Conservation (phyloP, 2,888 invertebrate genomes). For the Halictus ligatus region DNA sequence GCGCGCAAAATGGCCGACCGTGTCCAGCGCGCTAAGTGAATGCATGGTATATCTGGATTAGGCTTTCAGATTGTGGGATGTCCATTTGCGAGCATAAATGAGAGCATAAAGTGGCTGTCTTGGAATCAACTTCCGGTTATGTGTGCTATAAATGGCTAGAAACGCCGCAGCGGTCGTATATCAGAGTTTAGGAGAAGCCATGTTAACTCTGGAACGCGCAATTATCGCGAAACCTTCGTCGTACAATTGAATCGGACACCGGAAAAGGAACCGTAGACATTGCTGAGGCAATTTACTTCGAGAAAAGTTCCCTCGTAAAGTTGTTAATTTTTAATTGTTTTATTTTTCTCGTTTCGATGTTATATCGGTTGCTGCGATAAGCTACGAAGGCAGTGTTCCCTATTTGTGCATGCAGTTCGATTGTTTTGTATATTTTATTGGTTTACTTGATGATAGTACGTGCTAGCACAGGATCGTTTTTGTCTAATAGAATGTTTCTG, state of each 20-base stretch:
- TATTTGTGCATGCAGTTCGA: background rate
- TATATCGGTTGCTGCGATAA: no score
- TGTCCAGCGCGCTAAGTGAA: background rate
- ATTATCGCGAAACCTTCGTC: background rate
- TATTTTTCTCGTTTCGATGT: no score
- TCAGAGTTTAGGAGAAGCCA: slow-evolving; percentile 9
- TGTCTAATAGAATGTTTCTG: no score
- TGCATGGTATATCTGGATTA: slow-evolving; percentile 16
- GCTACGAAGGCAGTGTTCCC: no score
- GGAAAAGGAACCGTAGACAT: background rate
- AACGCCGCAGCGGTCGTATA: background rate
- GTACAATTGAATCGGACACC: slow-evolving; percentile 1
- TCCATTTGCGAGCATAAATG: slow-evolving; percentile 9
- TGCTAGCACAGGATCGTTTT: no score
- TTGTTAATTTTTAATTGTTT: background rate
- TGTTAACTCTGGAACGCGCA: slow-evolving; percentile 10
- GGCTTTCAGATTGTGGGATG: background rate
- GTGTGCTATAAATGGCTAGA: background rate
- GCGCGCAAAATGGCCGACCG: background rate
- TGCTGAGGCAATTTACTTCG: slow-evolving; percentile 5
- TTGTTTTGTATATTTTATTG: background rate
- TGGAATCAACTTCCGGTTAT: slow-evolving; percentile 17
- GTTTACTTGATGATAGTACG: background rate
- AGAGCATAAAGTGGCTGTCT: slow-evolving; percentile 2
- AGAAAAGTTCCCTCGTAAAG: background rate